Conservation (phyloP, 2,888 invertebrate genomes). For the Chloroclystis v-ata region DNA sequence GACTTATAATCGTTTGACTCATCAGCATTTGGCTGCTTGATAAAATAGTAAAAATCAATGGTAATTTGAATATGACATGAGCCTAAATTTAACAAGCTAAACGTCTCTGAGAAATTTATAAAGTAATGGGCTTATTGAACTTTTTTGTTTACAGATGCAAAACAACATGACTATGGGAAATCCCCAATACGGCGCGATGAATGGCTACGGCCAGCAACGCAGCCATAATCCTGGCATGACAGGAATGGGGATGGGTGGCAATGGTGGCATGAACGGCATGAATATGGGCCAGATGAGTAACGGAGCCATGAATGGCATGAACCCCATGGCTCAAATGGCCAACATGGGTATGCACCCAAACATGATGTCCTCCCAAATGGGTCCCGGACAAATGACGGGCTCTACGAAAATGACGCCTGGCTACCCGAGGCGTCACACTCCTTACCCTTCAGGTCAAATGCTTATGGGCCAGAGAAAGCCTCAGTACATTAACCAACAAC, state of each 20-base stretch:
- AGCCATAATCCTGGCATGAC: constrained; percentile 78
- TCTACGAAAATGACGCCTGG: constrained; percentile 83
- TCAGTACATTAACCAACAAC: constrained; percentile 78
- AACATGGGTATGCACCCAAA: constrained; percentile 85
- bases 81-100: too few species aligned
- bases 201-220: constrained; percentile 79
- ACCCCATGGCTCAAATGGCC: constrained; percentile 85
- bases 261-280: constrained; percentile 78
- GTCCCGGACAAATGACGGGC: constrained; percentile 81
- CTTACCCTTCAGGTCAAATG: constrained; percentile 91
- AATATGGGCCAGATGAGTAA: constrained; percentile 81
- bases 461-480: constrained; percentile 89
- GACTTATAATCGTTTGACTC: too few species aligned
- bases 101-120: too few species aligned
- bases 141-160: constrained; percentile 76
- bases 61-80: too few species aligned
- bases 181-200: constrained; percentile 80
- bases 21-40: too few species aligned
- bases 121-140: too few species aligned
- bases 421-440: constrained; percentile 88
- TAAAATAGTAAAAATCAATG: too few species aligned
- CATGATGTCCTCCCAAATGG: constrained; percentile 84
- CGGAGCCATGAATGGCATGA: constrained; percentile 83
- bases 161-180: constrained; percentile 81
- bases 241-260: constrained; percentile 77